Evolutionary conservation across 2,113 vertebrate species (phyloP).

Genomic region (Origma solitaria): DNA sequence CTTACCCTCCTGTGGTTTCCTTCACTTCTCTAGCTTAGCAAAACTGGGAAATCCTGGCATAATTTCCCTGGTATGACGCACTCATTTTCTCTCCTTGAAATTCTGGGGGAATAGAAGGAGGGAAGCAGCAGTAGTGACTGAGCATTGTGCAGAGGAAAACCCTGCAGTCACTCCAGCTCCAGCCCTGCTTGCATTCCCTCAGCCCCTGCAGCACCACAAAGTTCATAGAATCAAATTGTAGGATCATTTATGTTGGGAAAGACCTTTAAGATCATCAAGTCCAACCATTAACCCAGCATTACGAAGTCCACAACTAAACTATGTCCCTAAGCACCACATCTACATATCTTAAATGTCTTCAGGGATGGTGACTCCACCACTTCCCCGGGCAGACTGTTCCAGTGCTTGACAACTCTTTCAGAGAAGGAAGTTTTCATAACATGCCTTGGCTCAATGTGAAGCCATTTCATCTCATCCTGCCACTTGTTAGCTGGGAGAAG

Average conservation of each 20-base stretch:
- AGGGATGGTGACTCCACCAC: background rate
- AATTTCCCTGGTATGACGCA: background rate
- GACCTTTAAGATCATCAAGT: background rate
- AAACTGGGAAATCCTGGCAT: background rate
- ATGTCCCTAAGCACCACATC: background rate
- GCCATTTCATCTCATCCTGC: background rate
- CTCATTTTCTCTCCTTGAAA: background rate
- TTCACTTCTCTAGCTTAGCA: background rate
- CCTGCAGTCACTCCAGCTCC: background rate
- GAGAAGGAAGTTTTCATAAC: background rate
- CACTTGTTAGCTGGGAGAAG: background rate
- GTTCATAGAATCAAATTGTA: background rate
- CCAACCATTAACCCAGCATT: background rate
- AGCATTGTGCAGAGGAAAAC: background rate
- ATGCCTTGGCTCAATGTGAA: background rate
- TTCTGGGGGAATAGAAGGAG: background rate
- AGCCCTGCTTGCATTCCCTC: rapidly evolving
- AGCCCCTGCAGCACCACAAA: background rate
- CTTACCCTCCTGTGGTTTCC: background rate
- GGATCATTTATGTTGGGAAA: background rate
- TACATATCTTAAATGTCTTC: background rate
- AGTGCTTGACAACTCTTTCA: background rate
- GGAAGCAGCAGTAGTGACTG: background rate
- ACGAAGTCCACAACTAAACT: background rate
- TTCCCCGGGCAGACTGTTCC: background rate